Evolutionary conservation across 2,888 invertebrate genomes (phyloP).

Genomic region (Apamea sordens): DNA sequence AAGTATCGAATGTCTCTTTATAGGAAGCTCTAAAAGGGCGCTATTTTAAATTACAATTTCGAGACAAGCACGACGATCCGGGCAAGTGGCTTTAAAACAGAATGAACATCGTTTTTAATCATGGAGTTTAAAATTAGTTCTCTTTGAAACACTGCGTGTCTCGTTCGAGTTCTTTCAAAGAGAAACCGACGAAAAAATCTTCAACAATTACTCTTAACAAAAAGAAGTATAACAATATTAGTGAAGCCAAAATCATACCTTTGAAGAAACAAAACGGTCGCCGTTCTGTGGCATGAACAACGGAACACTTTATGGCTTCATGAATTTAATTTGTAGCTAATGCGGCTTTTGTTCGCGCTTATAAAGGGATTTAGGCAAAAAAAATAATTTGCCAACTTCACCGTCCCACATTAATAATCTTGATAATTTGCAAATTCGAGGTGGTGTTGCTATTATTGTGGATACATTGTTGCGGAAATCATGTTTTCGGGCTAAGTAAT

Average conservation of each 20-base stretch:
- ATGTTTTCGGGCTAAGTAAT: background rate
- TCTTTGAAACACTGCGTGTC: slow-evolving; percentile 74
- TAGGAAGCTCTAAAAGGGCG: slow-evolving; percentile 64
- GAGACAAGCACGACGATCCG: slow-evolving; percentile 71
- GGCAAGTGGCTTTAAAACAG: slow-evolving; percentile 74
- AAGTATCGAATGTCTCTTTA: slow-evolving; percentile 70
- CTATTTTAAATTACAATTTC: slow-evolving; percentile 75
- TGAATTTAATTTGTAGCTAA: slow-evolving; percentile 67
- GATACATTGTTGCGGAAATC: slow-evolving; percentile 36
- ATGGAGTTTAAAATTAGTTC: slow-evolving; percentile 80
- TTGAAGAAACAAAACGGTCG: slow-evolving; percentile 60
- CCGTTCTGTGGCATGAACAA: slow-evolving; percentile 56
- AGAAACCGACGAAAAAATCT: slow-evolving; percentile 69
- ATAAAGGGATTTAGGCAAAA: slow-evolving; percentile 58
- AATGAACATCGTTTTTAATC: slow-evolving; percentile 81
- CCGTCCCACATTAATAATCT: slow-evolving; percentile 52
- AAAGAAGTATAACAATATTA: slow-evolving; percentile 70
- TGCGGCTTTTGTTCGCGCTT: slow-evolving; percentile 60
- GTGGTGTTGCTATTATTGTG: slow-evolving; percentile 48
- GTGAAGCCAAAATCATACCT: slow-evolving; percentile 65
- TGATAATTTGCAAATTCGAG: slow-evolving; percentile 58
- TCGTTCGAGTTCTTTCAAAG: slow-evolving; percentile 65
- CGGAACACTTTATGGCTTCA: slow-evolving; percentile 67
- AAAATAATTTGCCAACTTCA: slow-evolving; percentile 61
- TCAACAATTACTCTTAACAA: slow-evolving; percentile 71